phyloP scores from a whole-genome alignment of 2,113 vertebrate species.

The Dromaius novaehollandiae region DNA sequence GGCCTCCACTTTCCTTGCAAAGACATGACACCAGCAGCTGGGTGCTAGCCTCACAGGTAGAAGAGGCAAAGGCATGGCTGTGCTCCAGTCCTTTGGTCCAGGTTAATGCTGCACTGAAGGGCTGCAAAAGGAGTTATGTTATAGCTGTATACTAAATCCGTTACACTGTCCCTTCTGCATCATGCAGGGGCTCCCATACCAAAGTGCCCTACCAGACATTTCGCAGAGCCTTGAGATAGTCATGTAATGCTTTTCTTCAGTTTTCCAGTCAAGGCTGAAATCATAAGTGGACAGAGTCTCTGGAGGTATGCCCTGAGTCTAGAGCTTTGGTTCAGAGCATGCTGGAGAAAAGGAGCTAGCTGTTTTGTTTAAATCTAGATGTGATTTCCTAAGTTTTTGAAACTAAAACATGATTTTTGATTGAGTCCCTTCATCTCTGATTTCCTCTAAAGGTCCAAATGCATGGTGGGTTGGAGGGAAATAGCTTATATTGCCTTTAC shows the following conservation, averaged over 20 bases:
- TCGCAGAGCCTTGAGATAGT: neutral
- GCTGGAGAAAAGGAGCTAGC: neutral
- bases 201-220: neutral
- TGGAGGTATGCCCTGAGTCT: neutral
- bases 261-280: neutral
- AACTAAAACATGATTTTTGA: neutral
- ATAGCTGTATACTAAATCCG: neutral
- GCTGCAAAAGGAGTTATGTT: rapidly evolving
- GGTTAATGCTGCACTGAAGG: neutral
- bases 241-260: neutral
- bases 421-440: neutral
- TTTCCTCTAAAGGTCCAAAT: neutral
- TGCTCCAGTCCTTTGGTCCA: neutral
- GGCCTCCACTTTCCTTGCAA: neutral
- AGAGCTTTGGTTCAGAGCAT: neutral
- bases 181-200: neutral
- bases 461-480: neutral
- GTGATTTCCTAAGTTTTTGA: neutral
- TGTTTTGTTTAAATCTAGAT: neutral
- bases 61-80: neutral
- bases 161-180: neutral
- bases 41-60: neutral
- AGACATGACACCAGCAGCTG: neutral
- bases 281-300: neutral
- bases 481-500: neutral